Conservation (phyloP, 2,888 invertebrate species). For the Phlogophora meticulosa region DNA sequence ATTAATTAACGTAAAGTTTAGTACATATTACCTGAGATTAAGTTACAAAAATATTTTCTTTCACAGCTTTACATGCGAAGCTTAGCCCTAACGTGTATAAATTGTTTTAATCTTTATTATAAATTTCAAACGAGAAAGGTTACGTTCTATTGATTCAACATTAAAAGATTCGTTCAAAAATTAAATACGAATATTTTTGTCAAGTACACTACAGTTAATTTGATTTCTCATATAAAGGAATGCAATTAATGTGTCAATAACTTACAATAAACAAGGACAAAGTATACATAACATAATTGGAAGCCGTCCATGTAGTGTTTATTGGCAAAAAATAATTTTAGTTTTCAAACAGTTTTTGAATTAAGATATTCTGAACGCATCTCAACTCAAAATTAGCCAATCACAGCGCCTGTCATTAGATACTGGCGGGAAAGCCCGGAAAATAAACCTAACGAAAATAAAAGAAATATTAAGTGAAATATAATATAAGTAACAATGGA, state of each 20-base stretch:
- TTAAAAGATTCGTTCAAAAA: constrained; percentile 35
- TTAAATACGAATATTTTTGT: constrained; percentile 40
- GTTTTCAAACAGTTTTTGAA: constrained; percentile 53
- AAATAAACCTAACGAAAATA: constrained; percentile 11
- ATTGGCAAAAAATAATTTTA: constrained; percentile 72
- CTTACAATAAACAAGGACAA: constrained; percentile 71
- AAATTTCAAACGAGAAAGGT: constrained; percentile 40
- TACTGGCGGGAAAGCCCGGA: constrained; percentile 52
- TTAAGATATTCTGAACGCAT: constrained; percentile 54
- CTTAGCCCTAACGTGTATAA: constrained; percentile 36
- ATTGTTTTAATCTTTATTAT: constrained; percentile 4
- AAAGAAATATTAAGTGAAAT: constrained; percentile 14
- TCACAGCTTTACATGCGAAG: constrained; percentile 55
- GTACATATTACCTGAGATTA: constrained; percentile 51
- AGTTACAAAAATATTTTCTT: constrained; percentile 39
- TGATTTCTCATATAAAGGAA: constrained; percentile 31
- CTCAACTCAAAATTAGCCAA: constrained; percentile 52
- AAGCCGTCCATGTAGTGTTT: constrained; percentile 87
- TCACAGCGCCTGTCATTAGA: constrained; percentile 50
- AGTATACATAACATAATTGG: constrained; percentile 81
- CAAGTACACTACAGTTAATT: constrained; percentile 56
- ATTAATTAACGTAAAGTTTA: constrained; percentile 59
- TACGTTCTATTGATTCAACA: constrained; percentile 62
- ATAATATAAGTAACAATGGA: constrained; percentile 75
- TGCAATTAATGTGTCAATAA: constrained; percentile 41